A percentile compares a stretch with the other conserved stretches of the same genome.
Conservation (phyloP, 2,888 invertebrate species). For the Opisthograptis luteolata region DNA sequence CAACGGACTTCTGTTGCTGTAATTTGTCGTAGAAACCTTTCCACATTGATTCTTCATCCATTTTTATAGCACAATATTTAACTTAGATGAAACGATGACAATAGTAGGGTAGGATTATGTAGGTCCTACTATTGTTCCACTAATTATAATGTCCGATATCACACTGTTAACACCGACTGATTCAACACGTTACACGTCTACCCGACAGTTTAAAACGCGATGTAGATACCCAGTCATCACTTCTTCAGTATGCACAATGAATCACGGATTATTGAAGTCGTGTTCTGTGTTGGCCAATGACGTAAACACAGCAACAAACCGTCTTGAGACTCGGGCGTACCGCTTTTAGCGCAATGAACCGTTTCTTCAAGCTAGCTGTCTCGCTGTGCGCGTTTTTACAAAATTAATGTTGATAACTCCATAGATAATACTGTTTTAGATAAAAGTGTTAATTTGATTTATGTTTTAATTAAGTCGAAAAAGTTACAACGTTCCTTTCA, state of each 20-base stretch:
- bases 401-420: too few relatives aligned
- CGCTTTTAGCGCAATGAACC: too few relatives aligned
- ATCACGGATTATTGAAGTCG: constrained; percentile 68
- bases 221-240: constrained; percentile 49
- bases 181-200: constrained; percentile 20
- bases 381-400: too few relatives aligned
- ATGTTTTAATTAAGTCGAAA: too few relatives aligned
- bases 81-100: neutral
- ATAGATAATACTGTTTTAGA: too few relatives aligned
- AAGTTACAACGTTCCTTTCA: too few relatives aligned
- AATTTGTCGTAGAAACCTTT: constrained; percentile 89
- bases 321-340: too few relatives aligned
- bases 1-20: constrained; percentile 85
- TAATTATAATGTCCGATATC: too few relatives aligned
- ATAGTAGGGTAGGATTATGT: too few relatives aligned
- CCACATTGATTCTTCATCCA: constrained; percentile 92
- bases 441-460: too few relatives aligned
- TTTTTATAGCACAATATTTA: constrained; percentile 40
- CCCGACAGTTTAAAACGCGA: constrained; percentile 43
- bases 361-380: too few relatives aligned
- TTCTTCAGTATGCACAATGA: constrained; percentile 56
- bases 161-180: constrained; percentile 11
- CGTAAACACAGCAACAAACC: constrained; percentile 65
- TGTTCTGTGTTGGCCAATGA: constrained; percentile 62
- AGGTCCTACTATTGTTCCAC: constrained; percentile 6